phyloP scores from a whole-genome alignment of 1,140 invertebrate species.

The Cyphomyrmex costatus region DNA sequence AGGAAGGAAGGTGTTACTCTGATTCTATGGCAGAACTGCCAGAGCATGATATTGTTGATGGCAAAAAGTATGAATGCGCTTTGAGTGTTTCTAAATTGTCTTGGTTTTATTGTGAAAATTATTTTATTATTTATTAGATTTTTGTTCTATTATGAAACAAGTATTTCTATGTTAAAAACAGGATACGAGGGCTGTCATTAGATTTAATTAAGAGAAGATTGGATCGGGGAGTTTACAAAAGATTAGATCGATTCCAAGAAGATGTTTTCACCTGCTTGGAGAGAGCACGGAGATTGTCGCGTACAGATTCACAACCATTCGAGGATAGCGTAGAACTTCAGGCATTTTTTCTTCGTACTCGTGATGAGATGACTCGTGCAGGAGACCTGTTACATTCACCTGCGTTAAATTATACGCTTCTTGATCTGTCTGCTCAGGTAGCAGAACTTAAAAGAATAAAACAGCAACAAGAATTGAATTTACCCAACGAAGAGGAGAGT shows the following conservation, averaged over 20 bases:
- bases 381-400: slow-evolving; percentile 95
- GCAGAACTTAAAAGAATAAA: slow-evolving; percentile 93
- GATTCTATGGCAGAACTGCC: slow-evolving; percentile 98
- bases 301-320: slow-evolving; percentile 97
- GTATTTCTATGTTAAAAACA: slow-evolving; percentile 84
- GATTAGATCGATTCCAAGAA: slow-evolving; percentile 98
- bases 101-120: neutral
- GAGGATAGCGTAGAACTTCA: slow-evolving; percentile 98
- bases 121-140: neutral
- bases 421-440: slow-evolving; percentile 91
- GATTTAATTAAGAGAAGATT: slow-evolving; percentile 95
- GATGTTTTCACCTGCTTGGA: slow-evolving; percentile 98
- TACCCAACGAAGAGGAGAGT: slow-evolving; percentile 91
- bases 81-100: slow-evolving; percentile 33
- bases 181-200: slow-evolving; percentile 92
- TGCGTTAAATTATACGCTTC: slow-evolving; percentile 93
- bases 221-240: slow-evolving; percentile 95
- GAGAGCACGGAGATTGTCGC: slow-evolving; percentile 93
- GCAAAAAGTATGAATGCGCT: slow-evolving; percentile 87
- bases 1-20: slow-evolving; percentile 97
- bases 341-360: slow-evolving; percentile 94
- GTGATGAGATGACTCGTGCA: slow-evolving; percentile 91
- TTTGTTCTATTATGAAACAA: neutral
- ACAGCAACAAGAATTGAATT: slow-evolving; percentile 90
- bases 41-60: slow-evolving; percentile 94